Base-by-base conservation (phyloP, 2,113 vertebrate genomes). In the Oryzias celebensis region DNA sequence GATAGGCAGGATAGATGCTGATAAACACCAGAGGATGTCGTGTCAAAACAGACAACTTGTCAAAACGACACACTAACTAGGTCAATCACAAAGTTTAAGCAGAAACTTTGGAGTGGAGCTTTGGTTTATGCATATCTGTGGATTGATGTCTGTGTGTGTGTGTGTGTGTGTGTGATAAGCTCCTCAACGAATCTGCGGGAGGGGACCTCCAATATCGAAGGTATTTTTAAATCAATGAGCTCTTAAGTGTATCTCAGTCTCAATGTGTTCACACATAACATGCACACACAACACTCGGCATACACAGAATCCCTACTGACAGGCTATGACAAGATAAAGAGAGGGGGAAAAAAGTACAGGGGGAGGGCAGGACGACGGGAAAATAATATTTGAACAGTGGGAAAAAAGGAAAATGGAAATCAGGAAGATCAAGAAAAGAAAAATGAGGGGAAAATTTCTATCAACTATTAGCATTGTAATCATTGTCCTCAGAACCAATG, bases 141-240 rank as follows among this genome's bases (percentile, higher is more conserved):
- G 50, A 59, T 69, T 75, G 65, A 73, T 77, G 84, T 83, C 70
- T 78, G 46, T 52, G 76, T 36, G 31, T 83, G 76, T 87, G 84
- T 80, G 69, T 28, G 71, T 45, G 47, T 20, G 47, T 18, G 72
- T 70, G 65, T 73, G 65, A 85, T 90, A 87, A 87, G 87, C 88
- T 85, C 86, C 82, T 84, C 83, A 85, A 87, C 85, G 75, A 83
- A 84, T 86, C 87, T 86, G 77, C 87, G 56, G 86, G 87, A 88
- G 87, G 87, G 85, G 85, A 87, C 84, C 85, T 81, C 87, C 86
- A 84, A 89, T 89, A 90, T 90, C 82, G 85, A 89, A 88, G 87
- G 87, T 89, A 90, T 88, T 90, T 89, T 89, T 88, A 89, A 89
- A 88, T 90, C 89, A 90, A 89, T 90, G 85, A 88, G 87, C 86